Percentiles rank a stretch among this genome's conserved stretches.
Evolutionary conservation across 2,888 invertebrate species (phyloP).

Genomic region (Ophion ventricosus): DNA sequence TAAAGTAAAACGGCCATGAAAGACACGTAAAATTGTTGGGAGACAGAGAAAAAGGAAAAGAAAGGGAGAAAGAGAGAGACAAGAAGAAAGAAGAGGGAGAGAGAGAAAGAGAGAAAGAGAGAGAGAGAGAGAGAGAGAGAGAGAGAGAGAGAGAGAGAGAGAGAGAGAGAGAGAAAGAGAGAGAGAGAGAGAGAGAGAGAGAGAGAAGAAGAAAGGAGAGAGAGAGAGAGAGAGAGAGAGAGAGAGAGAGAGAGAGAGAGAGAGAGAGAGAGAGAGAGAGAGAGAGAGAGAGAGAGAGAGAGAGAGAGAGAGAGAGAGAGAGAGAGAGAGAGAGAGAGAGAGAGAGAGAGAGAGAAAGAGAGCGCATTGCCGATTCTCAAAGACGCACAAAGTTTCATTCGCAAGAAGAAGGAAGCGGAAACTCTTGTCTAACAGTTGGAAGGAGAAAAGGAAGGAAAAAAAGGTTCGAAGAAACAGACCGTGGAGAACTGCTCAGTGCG

Average conservation of each 20-base stretch:
- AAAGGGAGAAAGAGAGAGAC: background rate
- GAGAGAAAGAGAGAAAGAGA: conserved; percentile 10
- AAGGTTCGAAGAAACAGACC: conserved; percentile 76
- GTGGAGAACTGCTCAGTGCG: conserved; percentile 78
- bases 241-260: background rate
- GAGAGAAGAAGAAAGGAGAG: background rate
- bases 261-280: conserved; percentile 9
- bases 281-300: too few relatives aligned
- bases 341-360: too few relatives aligned
- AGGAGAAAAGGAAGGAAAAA: conserved; percentile 49
- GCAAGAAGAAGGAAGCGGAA: conserved; percentile 15
- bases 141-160: background rate
- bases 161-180: background rate
- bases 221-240: background rate
- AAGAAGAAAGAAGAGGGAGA: background rate
- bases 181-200: conserved; percentile 17
- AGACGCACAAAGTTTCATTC: conserved; percentile 1
- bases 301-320: too few relatives aligned
- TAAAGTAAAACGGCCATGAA: conserved; percentile 25
- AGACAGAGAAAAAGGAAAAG: conserved; percentile 2
- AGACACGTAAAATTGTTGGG: conserved; percentile 24
- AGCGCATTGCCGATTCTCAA: background rate
- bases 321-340: too few relatives aligned
- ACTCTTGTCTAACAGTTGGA: conserved; percentile 21
- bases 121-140: background rate